Evolutionary conservation across 2,113 vertebrate species (phyloP).

Genomic region (Hemiscyllium ocellatum): DNA sequence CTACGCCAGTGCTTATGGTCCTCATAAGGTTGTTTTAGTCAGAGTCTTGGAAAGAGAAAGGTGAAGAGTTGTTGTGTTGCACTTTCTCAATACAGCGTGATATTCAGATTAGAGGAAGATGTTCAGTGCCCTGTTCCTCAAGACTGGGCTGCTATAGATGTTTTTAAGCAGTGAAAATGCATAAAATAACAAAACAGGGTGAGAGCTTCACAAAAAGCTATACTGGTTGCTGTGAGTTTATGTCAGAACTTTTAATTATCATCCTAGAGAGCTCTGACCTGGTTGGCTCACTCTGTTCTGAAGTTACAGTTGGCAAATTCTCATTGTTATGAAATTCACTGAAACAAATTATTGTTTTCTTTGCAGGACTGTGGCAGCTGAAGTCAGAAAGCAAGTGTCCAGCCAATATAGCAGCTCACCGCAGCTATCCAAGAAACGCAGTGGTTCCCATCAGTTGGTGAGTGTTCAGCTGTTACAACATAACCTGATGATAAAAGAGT

Average conservation of each 20-base stretch:
- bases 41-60: background rate
- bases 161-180: background rate
- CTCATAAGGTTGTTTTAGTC: background rate
- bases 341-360: background rate
- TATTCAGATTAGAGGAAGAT: background rate
- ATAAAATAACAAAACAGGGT: too few species aligned
- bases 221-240: background rate
- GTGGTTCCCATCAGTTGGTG: conserved; percentile 63
- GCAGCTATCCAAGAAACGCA: conserved; percentile 71
- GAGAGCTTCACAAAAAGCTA: background rate
- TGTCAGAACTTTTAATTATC: background rate
- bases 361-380: conserved; percentile 74
- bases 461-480: conserved; percentile 46
- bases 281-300: background rate
- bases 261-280: background rate
- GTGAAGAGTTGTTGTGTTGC: background rate
- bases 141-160: background rate
- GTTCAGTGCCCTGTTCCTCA: background rate
- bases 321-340: background rate
- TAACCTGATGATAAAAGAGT: background rate
- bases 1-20: background rate
- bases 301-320: background rate
- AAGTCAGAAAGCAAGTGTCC: conserved; percentile 82
- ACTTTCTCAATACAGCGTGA: background rate
- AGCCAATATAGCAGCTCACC: conserved; percentile 75